Evolutionary conservation across 1,140 invertebrate species (phyloP), one percentile per base, ranked within the genome.

Genomic region (Bemisia tabaci): DNA sequence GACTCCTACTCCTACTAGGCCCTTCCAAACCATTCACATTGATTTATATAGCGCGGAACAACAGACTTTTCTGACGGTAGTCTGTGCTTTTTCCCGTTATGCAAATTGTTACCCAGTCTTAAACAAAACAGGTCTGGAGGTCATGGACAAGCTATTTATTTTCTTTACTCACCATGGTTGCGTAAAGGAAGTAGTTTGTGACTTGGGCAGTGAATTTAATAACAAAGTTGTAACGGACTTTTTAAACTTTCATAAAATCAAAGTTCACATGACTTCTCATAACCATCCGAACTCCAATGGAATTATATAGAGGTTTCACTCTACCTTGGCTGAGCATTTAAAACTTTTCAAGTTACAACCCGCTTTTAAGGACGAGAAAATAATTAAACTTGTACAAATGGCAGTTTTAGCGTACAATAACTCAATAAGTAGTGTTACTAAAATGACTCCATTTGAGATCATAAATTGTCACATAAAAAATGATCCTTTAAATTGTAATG

Each of bases 231-330:
- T n/a, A n/a, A n/a, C n/a, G n/a, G n/a, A n/a, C n/a, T n/a, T n/a
- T n/a, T n/a, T n/a, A n/a, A n/a, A n/a, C n/a, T n/a, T 76, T 73
- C 25, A 65, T 67, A 12, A 33, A 74, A 12, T 60, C 74, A 1
- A 76, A 75, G 73, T 69, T 74, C 70, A 69, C 77, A 9, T 73
- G 73, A 61, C 69, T 70, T 9, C 73, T 70, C 59, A 75, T 75
- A 12, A 75, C 73, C 17, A 68, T 71, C 48, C 25, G 1, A 11
- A 67, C 9, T 22, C 27, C 12, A 63, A 63, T 2, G 60, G 60
- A 12, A 22, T 73, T 2, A 61, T 78, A 9, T 77, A 78, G 73
- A 66, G 75, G 62, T 75, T 75, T 27, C 76, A 80, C 68, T 72
- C 71, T 12, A 76, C 75, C 1, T 65, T 79, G n/a, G 70, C 73